Evolutionary conservation across 2,797 vertebrate genomes (phyloP).

Genomic region (Propithecus perrieri): DNA sequence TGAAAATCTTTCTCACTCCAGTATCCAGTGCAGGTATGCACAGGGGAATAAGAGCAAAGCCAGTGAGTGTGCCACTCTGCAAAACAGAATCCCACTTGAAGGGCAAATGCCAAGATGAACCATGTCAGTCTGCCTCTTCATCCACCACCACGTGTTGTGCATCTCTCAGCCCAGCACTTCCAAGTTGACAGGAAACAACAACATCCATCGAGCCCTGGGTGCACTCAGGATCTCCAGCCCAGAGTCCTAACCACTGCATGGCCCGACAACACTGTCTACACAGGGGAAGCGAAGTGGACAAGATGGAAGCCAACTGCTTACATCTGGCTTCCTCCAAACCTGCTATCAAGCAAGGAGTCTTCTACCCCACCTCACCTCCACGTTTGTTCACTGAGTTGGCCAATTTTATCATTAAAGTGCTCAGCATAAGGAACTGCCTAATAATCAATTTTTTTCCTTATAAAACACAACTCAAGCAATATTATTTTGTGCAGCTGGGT

Average conservation of each 20-base stretch:
- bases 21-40: background rate
- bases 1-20: background rate
- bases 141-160: background rate
- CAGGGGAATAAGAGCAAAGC: background rate
- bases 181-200: background rate
- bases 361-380: background rate
- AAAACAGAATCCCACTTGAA: background rate
- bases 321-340: background rate
- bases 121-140: background rate
- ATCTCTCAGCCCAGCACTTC: background rate
- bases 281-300: background rate
- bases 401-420: background rate
- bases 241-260: rapidly evolving
- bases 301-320: background rate
- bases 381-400: background rate
- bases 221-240: background rate
- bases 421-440: background rate
- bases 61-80: background rate
- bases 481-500: background rate
- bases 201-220: background rate
- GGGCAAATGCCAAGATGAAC: background rate
- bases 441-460: background rate
- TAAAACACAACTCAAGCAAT: background rate
- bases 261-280: background rate
- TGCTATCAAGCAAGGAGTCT: background rate